A percentile compares a stretch with the other conserved stretches of the same genome.
These are phyloP conservation scores for Microcebus lehilahytsara DNA, from an alignment of 2,113 vertebrate species.

Conservation along the genomic window DNA sequence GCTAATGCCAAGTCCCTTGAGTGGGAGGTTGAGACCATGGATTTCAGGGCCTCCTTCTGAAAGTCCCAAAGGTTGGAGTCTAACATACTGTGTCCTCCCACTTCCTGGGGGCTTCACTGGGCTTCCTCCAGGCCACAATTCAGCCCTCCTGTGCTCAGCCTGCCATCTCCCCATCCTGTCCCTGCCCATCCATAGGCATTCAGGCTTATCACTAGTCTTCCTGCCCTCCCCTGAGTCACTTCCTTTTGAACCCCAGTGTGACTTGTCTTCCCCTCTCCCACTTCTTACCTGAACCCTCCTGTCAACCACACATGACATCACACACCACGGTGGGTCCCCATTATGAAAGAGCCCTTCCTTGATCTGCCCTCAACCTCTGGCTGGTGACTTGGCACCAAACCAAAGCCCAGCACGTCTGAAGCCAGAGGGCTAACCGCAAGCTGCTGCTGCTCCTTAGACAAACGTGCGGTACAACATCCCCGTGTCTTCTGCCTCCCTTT, in stretches of 20 bases:
- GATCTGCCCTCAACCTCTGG: background rate
- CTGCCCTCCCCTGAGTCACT: background rate
- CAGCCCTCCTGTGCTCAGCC: background rate
- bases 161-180: background rate
- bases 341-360: background rate
- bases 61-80: background rate
- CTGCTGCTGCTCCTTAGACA: slow-evolving; percentile 77
- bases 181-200: background rate
- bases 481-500: slow-evolving; percentile 83
- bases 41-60: background rate
- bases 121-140: background rate
- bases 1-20: background rate
- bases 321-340: background rate
- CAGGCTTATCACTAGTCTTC: background rate
- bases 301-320: background rate
- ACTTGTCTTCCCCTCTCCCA: background rate
- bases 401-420: background rate
- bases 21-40: background rate
- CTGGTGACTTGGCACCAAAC: background rate
- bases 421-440: slow-evolving; percentile 22
- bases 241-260: background rate
- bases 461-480: slow-evolving; percentile 86
- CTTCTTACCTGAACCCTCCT: background rate
- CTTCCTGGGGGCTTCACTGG: background rate
- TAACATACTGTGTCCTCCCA: background rate